Conservation (phyloP, 1,140 invertebrate species). For the Drosophila baimaii region DNA sequence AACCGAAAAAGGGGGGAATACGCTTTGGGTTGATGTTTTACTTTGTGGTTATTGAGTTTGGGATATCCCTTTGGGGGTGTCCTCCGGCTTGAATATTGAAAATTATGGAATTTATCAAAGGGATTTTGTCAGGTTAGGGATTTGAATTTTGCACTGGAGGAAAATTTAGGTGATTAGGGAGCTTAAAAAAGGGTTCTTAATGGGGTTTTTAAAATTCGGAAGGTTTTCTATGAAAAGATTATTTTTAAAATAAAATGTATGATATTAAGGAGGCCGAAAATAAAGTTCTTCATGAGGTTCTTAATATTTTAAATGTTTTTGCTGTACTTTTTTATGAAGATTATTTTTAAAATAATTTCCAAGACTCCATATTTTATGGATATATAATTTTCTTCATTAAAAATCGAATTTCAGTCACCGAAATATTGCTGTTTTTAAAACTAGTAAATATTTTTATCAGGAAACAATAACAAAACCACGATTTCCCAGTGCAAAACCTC, state of each 20-base stretch:
- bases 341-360: not conserved
- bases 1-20: constrained; percentile 7
- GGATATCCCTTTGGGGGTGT: not conserved
- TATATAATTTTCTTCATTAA: not conserved
- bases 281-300: not conserved
- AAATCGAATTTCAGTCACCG: not conserved
- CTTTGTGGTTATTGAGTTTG: not conserved
- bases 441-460: not conserved
- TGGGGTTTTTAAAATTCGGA: not conserved
- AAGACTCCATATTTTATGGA: no score
- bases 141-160: constrained; percentile 25
- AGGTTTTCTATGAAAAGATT: not conserved
- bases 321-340: not conserved
- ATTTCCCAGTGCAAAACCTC: constrained; percentile 21
- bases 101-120: constrained; percentile 18
- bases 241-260: not conserved
- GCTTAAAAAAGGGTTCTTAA: not conserved
- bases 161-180: no score
- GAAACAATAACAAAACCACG: not conserved
- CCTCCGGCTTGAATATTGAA: constrained; percentile 12
- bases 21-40: constrained; percentile 2
- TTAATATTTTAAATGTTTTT: not conserved
- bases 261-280: no score
- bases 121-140: constrained; percentile 7
- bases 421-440: not conserved